Percentiles rank a stretch among this genome's conserved stretches.
These are phyloP conservation scores for Coilia nasus DNA, from an alignment of 2,797 vertebrate genomes.

Conservation along the genomic window DNA sequence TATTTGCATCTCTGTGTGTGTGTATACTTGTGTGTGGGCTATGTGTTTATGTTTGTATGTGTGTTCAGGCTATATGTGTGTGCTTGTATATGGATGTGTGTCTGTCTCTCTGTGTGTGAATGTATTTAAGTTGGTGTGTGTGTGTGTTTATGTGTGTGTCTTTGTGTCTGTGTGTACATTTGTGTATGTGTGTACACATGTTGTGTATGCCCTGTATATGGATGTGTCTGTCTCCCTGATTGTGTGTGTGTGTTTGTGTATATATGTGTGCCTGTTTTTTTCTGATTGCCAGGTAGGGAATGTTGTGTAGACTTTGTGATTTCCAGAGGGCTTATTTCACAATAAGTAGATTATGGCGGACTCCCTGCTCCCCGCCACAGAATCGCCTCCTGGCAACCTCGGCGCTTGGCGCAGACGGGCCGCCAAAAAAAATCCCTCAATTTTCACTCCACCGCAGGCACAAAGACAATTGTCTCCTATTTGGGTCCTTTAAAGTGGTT, in stretches of 20 bases:
- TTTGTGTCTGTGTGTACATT: no score
- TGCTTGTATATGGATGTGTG: no score
- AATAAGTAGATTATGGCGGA: conserved; percentile 8
- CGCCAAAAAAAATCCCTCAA: neutral
- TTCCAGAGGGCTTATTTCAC: conserved; percentile 13
- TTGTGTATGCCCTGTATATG: no score
- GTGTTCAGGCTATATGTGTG: neutral
- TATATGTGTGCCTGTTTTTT: neutral
- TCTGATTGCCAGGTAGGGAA: conserved; percentile 18
- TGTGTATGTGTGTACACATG: no score
- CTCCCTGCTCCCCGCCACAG: neutral
- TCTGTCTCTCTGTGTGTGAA: no score
- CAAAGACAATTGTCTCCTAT: conserved; percentile 52
- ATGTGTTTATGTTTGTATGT: neutral
- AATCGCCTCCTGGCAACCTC: neutral
- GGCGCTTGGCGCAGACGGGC: neutral
- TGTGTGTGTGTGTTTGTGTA: no score
- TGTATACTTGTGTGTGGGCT: no score
- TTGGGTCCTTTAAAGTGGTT: conserved; percentile 50
- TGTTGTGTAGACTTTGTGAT: neutral
- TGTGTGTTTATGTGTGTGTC: no score
- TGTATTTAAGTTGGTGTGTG: no score
- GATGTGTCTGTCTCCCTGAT: no score
- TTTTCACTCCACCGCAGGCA: conserved; percentile 32
- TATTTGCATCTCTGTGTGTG: no score